A percentile compares a stretch with the other conserved stretches of the same genome.
These are phyloP conservation scores for Heliconius congener DNA, from an alignment of 1,140 invertebrate genomes.

Conservation along the genomic window DNA sequence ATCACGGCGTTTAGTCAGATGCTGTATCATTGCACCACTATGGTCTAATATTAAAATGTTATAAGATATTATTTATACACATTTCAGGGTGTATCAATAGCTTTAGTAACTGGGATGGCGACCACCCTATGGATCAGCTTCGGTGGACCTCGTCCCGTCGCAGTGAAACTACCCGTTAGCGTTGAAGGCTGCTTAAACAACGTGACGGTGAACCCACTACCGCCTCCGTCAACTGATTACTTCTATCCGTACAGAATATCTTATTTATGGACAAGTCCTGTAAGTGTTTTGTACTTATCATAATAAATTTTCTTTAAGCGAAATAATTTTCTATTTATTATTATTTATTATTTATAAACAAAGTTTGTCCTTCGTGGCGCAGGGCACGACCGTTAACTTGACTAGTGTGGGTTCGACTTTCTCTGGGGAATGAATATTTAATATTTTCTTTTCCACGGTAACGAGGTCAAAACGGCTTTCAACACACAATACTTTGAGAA, in stretches of 20 bases:
- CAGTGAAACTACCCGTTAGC: conserved; percentile 82
- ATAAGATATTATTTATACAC: not conserved
- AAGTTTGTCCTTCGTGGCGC: too few relatives aligned
- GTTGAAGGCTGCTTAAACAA: conserved; percentile 82
- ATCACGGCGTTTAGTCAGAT: too few relatives aligned
- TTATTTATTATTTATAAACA: too few relatives aligned
- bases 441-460: too few relatives aligned
- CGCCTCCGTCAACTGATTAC: conserved; percentile 72
- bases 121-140: conserved; percentile 93
- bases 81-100: conserved; percentile 85
- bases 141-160: conserved; percentile 87
- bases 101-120: conserved; percentile 84
- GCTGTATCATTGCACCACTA: too few relatives aligned
- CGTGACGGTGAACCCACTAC: conserved; percentile 43
- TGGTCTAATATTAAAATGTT: not conserved
- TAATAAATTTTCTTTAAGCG: not conserved
- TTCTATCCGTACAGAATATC: conserved; percentile 90
- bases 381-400: too few relatives aligned
- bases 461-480: too few relatives aligned
- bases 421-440: too few relatives aligned
- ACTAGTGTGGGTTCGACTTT: too few relatives aligned
- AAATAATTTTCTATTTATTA: too few relatives aligned
- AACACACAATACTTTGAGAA: too few relatives aligned
- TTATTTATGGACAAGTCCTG: conserved; percentile 90
- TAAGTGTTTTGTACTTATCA: conserved; percentile 43